These are phyloP conservation scores for Popillia japonica DNA, from an alignment of 1,140 invertebrate species.

Conservation along the genomic window DNA sequence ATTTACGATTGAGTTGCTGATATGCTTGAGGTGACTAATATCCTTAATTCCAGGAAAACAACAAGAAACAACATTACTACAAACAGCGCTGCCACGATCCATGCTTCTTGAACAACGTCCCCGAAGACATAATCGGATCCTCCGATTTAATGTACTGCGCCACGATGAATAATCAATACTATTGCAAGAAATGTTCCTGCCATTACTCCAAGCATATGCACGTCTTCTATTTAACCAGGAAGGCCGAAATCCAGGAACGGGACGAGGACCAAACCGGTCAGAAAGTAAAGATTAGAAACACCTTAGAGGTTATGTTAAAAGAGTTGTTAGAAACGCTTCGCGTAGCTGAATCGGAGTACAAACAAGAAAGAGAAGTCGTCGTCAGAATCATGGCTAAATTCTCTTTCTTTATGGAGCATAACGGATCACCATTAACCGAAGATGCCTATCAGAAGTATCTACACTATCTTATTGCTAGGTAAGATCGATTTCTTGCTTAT, in stretches of 20 bases:
- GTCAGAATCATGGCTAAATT: constrained; percentile 29
- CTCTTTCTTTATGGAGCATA: background rate
- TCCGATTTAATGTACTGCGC: constrained; percentile 32
- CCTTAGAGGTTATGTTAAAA: background rate
- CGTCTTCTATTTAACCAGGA: constrained; percentile 19
- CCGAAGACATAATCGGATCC: constrained; percentile 31
- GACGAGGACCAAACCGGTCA: background rate
- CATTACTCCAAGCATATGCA: constrained; percentile 33
- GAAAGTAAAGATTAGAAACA: background rate
- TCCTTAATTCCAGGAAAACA: constrained; percentile 7
- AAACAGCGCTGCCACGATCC: constrained; percentile 34
- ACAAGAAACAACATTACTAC: constrained; percentile 30
- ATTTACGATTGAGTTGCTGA: no score
- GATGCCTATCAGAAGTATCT: constrained; percentile 28
- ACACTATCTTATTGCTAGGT: constrained; percentile 3
- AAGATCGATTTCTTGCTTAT: background rate
- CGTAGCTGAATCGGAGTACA: background rate
- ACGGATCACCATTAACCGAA: background rate
- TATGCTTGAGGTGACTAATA: no score
- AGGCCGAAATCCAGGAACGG: background rate
- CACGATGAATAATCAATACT: constrained; percentile 27
- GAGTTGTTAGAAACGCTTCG: background rate
- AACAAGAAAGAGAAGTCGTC: background rate
- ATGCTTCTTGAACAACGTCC: constrained; percentile 20
- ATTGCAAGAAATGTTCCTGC: constrained; percentile 34